Evolutionary conservation across 2,888 invertebrate species (phyloP).

Genomic region (Scelioninae gen. 1): DNA sequence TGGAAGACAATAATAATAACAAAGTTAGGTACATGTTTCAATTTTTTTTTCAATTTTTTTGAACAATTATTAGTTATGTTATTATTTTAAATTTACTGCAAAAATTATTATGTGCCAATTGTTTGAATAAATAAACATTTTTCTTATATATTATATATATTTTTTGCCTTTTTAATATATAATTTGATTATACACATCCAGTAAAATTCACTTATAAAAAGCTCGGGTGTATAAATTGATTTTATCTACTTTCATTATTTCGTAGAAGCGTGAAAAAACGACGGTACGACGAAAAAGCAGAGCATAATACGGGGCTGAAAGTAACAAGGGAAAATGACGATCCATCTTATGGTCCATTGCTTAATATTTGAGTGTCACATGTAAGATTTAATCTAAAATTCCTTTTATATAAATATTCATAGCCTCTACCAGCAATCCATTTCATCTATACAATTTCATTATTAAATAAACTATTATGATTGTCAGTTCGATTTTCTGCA

Average conservation of each 20-base stretch:
- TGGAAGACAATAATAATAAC: too few relatives aligned
- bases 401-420: slow-evolving; percentile 55
- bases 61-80: too few relatives aligned
- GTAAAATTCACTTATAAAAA: slow-evolving; percentile 10
- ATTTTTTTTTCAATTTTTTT: too few relatives aligned
- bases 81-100: too few relatives aligned
- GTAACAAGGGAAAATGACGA: slow-evolving; percentile 73
- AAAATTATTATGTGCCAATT: too few relatives aligned
- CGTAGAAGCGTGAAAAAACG: slow-evolving; percentile 46
- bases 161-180: too few relatives aligned
- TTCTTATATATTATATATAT: too few relatives aligned
- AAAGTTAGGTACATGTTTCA: too few relatives aligned
- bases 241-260: slow-evolving; percentile 59
- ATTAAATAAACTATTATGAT: slow-evolving; percentile 33
- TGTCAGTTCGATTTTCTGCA: slow-evolving; percentile 6
- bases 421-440: neutral
- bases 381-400: slow-evolving; percentile 64
- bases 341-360: slow-evolving; percentile 74
- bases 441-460: slow-evolving; percentile 9
- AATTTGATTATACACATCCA: too few relatives aligned
- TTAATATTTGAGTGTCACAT: slow-evolving; percentile 72
- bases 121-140: too few relatives aligned
- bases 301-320: slow-evolving; percentile 61
- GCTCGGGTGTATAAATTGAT: slow-evolving; percentile 41
- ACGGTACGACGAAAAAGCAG: slow-evolving; percentile 50